Conservation (phyloP, 2,113 vertebrate species). For the Phalacrocorax carbo region DNA sequence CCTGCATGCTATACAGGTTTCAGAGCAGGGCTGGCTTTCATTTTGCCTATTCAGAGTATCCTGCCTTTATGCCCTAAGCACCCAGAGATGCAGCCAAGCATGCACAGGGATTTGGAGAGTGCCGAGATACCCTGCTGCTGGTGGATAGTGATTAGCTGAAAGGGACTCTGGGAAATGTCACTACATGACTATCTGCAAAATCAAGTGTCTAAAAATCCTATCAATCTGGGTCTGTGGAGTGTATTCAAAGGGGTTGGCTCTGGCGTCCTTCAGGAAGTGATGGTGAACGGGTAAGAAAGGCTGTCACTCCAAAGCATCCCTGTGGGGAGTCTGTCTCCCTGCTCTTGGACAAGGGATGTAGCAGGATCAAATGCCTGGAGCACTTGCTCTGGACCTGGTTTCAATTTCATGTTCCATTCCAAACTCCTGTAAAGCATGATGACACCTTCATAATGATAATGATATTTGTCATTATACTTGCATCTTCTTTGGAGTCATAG, state of each 20-base stretch:
- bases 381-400: neutral
- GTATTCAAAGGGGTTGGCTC: neutral
- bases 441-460: neutral
- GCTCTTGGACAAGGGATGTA: neutral
- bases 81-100: neutral
- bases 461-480: neutral
- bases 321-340: neutral
- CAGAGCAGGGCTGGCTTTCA: neutral
- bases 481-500: neutral
- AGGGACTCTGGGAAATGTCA: neutral
- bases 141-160: neutral
- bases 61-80: neutral
- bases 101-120: neutral
- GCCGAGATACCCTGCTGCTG: rapidly evolving
- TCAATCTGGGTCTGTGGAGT: neutral
- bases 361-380: neutral
- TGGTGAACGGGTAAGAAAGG: neutral
- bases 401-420: neutral
- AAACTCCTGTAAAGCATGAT: neutral
- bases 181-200: neutral
- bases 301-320: rapidly evolving
- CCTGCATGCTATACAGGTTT: neutral
- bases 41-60: neutral
- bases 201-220: neutral
- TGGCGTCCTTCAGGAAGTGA: neutral